Evolutionary conservation across 1,140 invertebrate genomes (phyloP), one percentile per base, ranked within the genome.

Genomic region (Drosophila ogumai): DNA sequence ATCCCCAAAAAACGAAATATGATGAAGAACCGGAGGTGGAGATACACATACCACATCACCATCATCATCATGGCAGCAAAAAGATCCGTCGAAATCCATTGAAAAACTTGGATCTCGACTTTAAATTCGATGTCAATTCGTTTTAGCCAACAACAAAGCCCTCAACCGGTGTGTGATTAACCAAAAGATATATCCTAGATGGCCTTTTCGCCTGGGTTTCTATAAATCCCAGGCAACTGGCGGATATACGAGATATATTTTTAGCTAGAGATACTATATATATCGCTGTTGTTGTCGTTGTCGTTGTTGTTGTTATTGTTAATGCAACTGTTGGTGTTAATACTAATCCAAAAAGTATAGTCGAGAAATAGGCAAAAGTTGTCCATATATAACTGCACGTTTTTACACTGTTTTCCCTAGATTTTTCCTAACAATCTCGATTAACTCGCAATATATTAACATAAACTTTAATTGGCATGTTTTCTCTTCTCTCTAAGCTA

Each of bases 51-150:
- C 91, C 91, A 77, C 91, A 90, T 90, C 91, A 92, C 82, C 91
- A 92, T 87, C 91, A 92, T 81, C 91, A 92, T 79, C 91, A 91
- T 80, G 91, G 91, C 87, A 91, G 91, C 81, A 81, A 92, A 81
- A 92, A 92, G 82, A 41, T 92, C 56, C 87, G 32, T 76, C 84
- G 91, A 81, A 92, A 92, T 91, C 91, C 91, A 49, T 79, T 92
- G 68, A 92, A 90, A 90, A 92, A 92, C 75, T 86, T 92, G 91
- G 91, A 92, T 92, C 91, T 92, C 77, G 91, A 92, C 66, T 92
- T 92, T 81, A 92, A 92, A 92, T 92, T 92, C 57, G 91, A 92
- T 92, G 91, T 92, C 77, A 92, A 92, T 90, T 92, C 91, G 79
- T 92, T 92, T 91, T 92, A 92, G 88, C 87, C 79, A 82, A 82